These are phyloP conservation scores for Artibeus jamaicensis DNA, from an alignment of 2,797 vertebrate species.

Conservation along the genomic window DNA sequence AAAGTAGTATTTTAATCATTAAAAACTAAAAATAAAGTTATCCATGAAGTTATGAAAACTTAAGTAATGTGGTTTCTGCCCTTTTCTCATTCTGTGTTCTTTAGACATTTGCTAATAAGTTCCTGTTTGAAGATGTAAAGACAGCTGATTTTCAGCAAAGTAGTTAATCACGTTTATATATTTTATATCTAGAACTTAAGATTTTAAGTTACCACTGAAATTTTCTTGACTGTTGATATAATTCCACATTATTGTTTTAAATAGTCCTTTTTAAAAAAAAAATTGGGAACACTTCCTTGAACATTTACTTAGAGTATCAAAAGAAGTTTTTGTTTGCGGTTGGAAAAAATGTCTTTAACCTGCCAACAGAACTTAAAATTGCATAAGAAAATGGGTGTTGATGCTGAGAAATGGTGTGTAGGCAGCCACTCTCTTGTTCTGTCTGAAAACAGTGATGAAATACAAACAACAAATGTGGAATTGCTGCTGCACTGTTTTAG, in stretches of 20 bases:
- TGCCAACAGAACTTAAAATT: constrained; percentile 75
- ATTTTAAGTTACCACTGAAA: background rate
- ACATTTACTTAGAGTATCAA: constrained; percentile 62
- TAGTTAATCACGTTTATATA: background rate
- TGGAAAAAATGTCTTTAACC: constrained; percentile 70
- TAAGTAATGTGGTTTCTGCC: background rate
- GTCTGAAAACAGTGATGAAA: constrained; percentile 71
- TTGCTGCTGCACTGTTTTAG: constrained; percentile 50
- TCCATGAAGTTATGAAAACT: background rate
- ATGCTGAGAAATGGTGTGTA: constrained; percentile 70
- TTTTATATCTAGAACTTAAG: background rate
- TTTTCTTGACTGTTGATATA: constrained; percentile 52
- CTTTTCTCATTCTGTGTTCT: background rate
- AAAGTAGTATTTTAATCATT: background rate
- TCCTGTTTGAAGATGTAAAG: background rate
- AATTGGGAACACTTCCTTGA: constrained; percentile 73
- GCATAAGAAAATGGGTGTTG: constrained; percentile 72
- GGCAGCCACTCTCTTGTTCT: constrained; percentile 60
- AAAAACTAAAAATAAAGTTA: background rate
- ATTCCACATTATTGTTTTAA: constrained; percentile 61
- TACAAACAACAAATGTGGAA: constrained; percentile 46
- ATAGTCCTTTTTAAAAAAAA: background rate
- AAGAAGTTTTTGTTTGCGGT: constrained; percentile 74
- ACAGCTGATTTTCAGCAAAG: background rate
- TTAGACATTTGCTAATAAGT: background rate